phyloP scores from a whole-genome alignment of 2,888 invertebrate species.

The Chrysopilus asiliformis region DNA sequence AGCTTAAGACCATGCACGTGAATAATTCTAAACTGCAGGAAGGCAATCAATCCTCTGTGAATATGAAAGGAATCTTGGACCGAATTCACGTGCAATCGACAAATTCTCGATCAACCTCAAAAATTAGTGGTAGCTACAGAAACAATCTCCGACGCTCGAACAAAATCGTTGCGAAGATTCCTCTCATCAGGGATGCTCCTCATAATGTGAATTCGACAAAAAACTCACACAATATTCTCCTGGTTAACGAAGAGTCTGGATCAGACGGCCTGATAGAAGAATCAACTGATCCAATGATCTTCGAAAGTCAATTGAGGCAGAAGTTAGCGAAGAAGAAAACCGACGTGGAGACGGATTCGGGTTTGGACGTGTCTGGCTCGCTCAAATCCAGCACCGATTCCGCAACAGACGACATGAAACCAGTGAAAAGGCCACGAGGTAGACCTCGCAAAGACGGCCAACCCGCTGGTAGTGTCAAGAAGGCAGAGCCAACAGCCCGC shows the following conservation, averaged over 20 bases:
- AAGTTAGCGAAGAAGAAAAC: conserved; percentile 1
- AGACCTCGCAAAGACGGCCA: conserved; percentile 13
- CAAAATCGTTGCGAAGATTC: conserved; percentile 33
- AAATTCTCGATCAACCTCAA: no score
- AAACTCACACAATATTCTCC: conserved; percentile 10
- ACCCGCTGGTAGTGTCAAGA: conserved; percentile 12
- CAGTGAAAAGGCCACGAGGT: conserved; percentile 13
- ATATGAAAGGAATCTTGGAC: conserved; percentile 2
- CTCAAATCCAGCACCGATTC: conserved; percentile 5
- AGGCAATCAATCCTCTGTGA: not conserved
- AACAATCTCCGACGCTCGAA: no score
- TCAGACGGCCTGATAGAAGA: conserved; percentile 27
- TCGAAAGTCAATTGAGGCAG: conserved; percentile 9
- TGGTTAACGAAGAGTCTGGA: conserved; percentile 36
- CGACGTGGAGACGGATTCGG: conserved; percentile 11
- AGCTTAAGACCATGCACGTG: not conserved
- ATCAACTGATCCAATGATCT: conserved; percentile 20
- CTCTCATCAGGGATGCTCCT: conserved; percentile 33
- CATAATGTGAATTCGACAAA: conserved; percentile 8
- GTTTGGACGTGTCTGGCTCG: conserved; percentile 13
- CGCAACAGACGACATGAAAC: not conserved
- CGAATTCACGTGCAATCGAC: conserved; percentile 1
- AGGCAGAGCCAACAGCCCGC: not conserved
- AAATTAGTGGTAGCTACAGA: no score
- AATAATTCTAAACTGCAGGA: conserved; percentile 1